These are phyloP conservation scores for Ctenodactylus gundi DNA, from an alignment of 2,113 vertebrate species.

Conservation along the genomic window DNA sequence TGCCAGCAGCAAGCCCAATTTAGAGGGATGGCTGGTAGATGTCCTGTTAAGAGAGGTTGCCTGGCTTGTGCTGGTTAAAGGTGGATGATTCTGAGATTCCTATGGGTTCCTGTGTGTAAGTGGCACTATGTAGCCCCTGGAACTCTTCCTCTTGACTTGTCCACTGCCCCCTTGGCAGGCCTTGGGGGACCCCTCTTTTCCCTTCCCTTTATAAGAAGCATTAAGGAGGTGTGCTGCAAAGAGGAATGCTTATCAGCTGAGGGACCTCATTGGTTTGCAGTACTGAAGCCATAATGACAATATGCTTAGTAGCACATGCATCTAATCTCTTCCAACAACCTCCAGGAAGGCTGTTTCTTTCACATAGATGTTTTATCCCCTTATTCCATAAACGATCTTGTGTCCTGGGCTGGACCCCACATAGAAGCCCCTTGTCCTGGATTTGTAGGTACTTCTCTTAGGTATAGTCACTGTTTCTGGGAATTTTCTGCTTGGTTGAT, in stretches of 20 bases:
- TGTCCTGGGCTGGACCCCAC: not conserved
- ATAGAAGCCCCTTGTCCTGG: not conserved
- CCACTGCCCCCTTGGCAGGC: not conserved
- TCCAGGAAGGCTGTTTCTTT: not conserved
- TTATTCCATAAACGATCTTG: not conserved
- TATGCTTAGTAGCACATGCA: fast-evolving
- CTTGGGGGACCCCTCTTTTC: not conserved
- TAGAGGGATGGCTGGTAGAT: not conserved
- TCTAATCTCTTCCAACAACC: not conserved
- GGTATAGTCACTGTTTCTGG: not conserved
- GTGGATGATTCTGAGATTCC: not conserved
- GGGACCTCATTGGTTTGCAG: not conserved
- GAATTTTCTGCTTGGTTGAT: not conserved
- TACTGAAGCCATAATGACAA: not conserved
- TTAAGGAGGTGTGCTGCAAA: not conserved
- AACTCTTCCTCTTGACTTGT: not conserved
- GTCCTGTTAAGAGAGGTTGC: not conserved
- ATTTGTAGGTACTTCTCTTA: not conserved
- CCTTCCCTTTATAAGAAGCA: not conserved
- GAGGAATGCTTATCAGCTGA: not conserved
- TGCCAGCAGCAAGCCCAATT: not conserved
- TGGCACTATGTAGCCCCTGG: too few relatives aligned
- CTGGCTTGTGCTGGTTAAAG: not conserved
- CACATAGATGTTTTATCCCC: not conserved
- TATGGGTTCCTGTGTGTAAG: too few relatives aligned